These are phyloP conservation scores for Brachypteracias leptosomus DNA, from an alignment of 2,113 vertebrate species.

Conservation along the genomic window DNA sequence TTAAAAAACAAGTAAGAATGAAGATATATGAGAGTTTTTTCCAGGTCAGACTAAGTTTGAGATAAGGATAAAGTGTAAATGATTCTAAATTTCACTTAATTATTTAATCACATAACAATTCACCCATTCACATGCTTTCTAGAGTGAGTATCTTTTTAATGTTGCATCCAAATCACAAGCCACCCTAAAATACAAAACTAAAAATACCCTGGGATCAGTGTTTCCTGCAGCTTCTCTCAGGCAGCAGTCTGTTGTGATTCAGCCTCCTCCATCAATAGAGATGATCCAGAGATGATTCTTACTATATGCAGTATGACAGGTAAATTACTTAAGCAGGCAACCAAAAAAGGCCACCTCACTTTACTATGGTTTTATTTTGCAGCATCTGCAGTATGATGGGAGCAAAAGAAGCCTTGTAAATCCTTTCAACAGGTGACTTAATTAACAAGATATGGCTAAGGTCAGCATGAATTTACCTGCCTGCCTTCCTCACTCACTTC, in stretches of 20 bases:
- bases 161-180: background rate
- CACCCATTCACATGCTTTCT: background rate
- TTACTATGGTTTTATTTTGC: background rate
- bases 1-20: background rate
- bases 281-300: background rate
- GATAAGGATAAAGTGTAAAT: background rate
- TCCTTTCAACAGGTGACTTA: slow-evolving; percentile 6
- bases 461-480: slow-evolving; percentile 47
- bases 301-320: background rate
- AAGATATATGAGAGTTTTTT: background rate
- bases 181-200: background rate
- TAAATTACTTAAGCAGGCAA: background rate
- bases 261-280: background rate
- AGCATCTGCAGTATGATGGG: background rate
- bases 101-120: background rate
- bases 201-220: background rate
- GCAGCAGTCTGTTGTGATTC: background rate
- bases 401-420: slow-evolving; percentile 35
- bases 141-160: background rate
- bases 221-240: background rate
- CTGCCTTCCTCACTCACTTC: background rate
- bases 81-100: background rate
- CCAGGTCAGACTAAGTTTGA: background rate
- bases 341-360: background rate
- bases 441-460: background rate